phyloP scores from a whole-genome alignment of 2,888 invertebrate genomes.

The Thelaira solivaga region DNA sequence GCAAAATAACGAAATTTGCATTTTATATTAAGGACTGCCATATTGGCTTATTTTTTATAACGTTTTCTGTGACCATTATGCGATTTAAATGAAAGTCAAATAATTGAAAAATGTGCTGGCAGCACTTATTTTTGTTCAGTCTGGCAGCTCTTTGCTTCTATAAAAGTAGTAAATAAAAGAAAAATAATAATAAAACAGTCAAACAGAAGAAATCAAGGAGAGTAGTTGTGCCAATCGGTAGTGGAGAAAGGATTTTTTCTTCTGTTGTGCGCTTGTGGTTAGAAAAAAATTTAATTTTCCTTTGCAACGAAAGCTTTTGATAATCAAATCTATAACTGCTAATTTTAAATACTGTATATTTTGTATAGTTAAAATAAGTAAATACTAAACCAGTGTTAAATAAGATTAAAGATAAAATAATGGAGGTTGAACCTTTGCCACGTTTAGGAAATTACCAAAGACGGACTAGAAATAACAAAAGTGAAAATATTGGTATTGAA shows the following conservation, averaged over 20 bases:
- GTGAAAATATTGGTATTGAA: constrained; percentile 33
- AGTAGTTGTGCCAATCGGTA: constrained; percentile 18
- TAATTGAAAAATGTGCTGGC: neutral
- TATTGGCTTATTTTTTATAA: too few relatives aligned
- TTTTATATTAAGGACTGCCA: too few relatives aligned
- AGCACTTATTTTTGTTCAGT: neutral
- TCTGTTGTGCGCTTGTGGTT: constrained; percentile 35
- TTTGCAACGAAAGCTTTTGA: neutral
- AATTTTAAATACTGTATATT: constrained; percentile 10
- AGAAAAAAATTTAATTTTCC: constrained; percentile 21
- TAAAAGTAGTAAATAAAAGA: constrained; percentile 2
- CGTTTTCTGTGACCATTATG: too few relatives aligned
- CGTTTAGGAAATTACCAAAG: constrained; percentile 55
- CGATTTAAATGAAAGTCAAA: too few relatives aligned
- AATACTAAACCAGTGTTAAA: constrained; percentile 8
- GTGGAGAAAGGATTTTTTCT: neutral
- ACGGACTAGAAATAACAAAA: constrained; percentile 60
- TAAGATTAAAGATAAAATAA: constrained; percentile 14
- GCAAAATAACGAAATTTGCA: too few relatives aligned
- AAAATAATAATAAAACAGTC: constrained; percentile 48
- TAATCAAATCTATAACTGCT: constrained; percentile 25
- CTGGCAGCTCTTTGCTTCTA: neutral
- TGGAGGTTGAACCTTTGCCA: constrained; percentile 49
- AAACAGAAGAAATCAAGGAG: constrained; percentile 42
- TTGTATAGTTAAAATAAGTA: constrained; percentile 9